Evolutionary conservation across 1,140 invertebrate species (phyloP).

Genomic region (Heliconius melpomene): DNA sequence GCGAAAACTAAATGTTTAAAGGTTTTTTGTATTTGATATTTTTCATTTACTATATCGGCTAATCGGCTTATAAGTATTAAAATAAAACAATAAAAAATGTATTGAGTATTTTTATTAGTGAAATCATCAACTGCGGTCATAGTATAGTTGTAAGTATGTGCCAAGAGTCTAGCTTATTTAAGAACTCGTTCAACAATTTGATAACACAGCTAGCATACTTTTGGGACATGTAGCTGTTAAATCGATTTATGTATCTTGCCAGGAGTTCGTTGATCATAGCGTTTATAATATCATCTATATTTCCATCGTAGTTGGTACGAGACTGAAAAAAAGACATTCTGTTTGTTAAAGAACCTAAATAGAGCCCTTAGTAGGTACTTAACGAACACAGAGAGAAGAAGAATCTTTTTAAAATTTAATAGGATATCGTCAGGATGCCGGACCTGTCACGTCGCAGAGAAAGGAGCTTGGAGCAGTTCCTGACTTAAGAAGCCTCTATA

Average conservation of each 20-base stretch:
- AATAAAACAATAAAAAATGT: neutral
- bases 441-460: too few relatives aligned
- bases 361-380: too few relatives aligned
- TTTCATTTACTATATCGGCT: neutral
- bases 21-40: too few relatives aligned
- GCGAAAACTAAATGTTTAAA: too few relatives aligned
- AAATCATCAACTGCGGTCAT: neutral
- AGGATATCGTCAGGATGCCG: too few relatives aligned
- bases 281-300: conserved; percentile 59
- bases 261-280: conserved; percentile 53
- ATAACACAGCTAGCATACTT: conserved; percentile 23
- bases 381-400: too few relatives aligned
- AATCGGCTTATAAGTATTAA: neutral
- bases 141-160: conserved; percentile 34
- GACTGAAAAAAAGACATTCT: conserved; percentile 48
- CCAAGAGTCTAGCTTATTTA: conserved; percentile 43
- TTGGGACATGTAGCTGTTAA: conserved; percentile 46
- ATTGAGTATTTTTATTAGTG: neutral
- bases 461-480: too few relatives aligned
- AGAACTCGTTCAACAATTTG: conserved; percentile 27
- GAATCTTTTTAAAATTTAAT: too few relatives aligned
- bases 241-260: conserved; percentile 51
- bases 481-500: too few relatives aligned
- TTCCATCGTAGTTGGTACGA: conserved; percentile 52
- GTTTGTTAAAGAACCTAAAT: neutral